Conservation (phyloP, 2,113 vertebrate genomes). For the Dissostichus mawsoni region DNA sequence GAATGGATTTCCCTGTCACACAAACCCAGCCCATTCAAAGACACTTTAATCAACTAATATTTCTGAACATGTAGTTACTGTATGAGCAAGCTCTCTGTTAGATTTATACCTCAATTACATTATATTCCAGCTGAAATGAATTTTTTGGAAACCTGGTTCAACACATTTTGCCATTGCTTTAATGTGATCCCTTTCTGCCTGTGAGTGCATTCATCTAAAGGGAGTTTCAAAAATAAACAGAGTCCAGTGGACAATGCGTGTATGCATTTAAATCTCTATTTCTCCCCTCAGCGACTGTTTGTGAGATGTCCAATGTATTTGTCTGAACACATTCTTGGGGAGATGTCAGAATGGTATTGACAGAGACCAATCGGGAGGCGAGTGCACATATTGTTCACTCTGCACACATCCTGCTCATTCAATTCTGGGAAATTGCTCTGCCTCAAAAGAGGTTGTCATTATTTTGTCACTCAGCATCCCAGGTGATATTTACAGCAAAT, state of each 20-base stretch:
- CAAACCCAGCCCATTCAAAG: constrained; percentile 53
- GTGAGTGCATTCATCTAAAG: constrained; percentile 22
- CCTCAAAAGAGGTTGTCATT: constrained; percentile 83
- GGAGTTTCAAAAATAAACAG: constrained; percentile 45
- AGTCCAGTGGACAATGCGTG: constrained; percentile 2
- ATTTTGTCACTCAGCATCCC: constrained; percentile 82
- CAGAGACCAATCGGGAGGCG: constrained; percentile 77
- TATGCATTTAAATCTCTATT: constrained; percentile 68
- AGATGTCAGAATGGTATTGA: constrained; percentile 75
- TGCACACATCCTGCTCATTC: constrained; percentile 81
- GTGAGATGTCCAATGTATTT: constrained; percentile 68
- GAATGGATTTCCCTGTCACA: constrained; percentile 76
- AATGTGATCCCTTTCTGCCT: constrained; percentile 36
- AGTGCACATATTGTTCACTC: constrained; percentile 78
- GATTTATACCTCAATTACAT: constrained; percentile 56
- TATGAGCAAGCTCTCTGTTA: constrained; percentile 41
- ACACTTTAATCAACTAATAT: constrained; percentile 74
- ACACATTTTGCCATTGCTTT: constrained; percentile 30
- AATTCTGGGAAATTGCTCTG: constrained; percentile 83
- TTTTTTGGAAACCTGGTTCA: constrained; percentile 40
- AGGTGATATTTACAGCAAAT: constrained; percentile 85
- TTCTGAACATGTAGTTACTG: constrained; percentile 33
- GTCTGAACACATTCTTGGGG: constrained; percentile 74
- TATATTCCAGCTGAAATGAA: constrained; percentile 30
- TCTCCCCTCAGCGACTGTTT: constrained; percentile 51